phyloP scores from a whole-genome alignment of 1,140 invertebrate genomes.

The Zaprionus capensis region DNA sequence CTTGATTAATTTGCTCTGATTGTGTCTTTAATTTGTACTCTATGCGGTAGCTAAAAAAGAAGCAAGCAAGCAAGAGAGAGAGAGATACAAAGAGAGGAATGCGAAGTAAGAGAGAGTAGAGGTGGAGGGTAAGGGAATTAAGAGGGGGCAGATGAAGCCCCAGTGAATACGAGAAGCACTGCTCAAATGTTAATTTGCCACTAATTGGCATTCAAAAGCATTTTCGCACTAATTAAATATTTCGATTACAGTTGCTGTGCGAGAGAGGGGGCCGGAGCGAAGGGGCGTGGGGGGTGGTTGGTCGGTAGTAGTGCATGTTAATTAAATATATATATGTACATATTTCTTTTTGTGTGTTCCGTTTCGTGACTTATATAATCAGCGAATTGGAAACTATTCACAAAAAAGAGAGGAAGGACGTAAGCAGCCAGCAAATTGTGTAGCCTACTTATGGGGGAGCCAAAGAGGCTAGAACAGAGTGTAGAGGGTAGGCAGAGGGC shows the following conservation, averaged over 20 bases:
- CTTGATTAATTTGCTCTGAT: constrained; percentile 81
- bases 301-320: constrained; percentile 55
- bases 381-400: constrained; percentile 79
- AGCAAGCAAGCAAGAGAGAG: constrained; percentile 1
- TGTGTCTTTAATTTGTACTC: constrained; percentile 78
- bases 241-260: constrained; percentile 63
- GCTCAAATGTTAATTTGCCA: constrained; percentile 79
- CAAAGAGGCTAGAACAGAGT: constrained; percentile 20
- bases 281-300: background rate
- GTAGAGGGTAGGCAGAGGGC: background rate
- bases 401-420: constrained; percentile 14
- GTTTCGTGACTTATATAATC: constrained; percentile 54
- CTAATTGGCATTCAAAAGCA: constrained; percentile 82
- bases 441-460: constrained; percentile 67
- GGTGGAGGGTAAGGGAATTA: constrained; percentile 8
- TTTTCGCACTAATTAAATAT: constrained; percentile 83
- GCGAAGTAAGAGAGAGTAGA: background rate
- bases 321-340: constrained; percentile 47
- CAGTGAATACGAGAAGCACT: constrained; percentile 31
- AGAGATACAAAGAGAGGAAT: background rate
- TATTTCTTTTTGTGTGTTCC: constrained; percentile 44
- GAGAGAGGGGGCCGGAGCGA: background rate
- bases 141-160: constrained; percentile 17
- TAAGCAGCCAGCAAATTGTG: constrained; percentile 40
- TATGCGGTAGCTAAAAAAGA: constrained; percentile 40